A percentile compares a stretch with the other conserved stretches of the same genome.
Evolutionary conservation across 2,888 invertebrate species (phyloP).

Genomic region (Tetragnatha montana): DNA sequence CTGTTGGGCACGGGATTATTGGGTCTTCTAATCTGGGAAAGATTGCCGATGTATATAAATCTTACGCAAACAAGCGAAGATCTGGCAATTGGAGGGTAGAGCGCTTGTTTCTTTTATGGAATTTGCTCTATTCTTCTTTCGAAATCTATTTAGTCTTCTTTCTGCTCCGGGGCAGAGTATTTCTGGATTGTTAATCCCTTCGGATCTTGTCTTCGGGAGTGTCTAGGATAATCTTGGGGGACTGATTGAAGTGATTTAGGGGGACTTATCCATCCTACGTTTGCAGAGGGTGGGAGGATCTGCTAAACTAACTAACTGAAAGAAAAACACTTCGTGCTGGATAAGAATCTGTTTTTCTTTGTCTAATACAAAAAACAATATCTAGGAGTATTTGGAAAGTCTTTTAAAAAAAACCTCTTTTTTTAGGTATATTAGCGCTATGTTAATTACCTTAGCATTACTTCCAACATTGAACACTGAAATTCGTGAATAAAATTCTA

Average conservation of each 20-base stretch:
- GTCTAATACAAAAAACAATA: not conserved
- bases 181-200: not conserved
- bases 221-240: too few species aligned
- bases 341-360: not conserved
- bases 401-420: too few species aligned
- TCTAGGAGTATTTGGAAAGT: too few species aligned
- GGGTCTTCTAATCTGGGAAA: not conserved
- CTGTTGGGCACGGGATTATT: constrained; percentile 26
- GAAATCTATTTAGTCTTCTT: not conserved
- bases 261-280: too few species aligned
- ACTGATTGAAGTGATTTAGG: too few species aligned
- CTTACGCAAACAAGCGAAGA: constrained; percentile 13
- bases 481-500: too few species aligned
- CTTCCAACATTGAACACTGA: too few species aligned
- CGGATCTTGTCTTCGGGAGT: not conserved
- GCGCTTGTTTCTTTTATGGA: not conserved
- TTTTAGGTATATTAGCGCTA: too few species aligned
- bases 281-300: not conserved
- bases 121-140: not conserved
- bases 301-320: not conserved
- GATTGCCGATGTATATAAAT: constrained; percentile 16
- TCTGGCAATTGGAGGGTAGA: not conserved
- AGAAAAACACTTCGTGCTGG: not conserved
- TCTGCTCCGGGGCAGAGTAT: not conserved
- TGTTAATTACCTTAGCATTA: too few species aligned